Percentiles rank a stretch among this genome's conserved stretches.
These are phyloP conservation scores for Ursus arctos DNA, from an alignment of 2,113 vertebrate species.

Conservation along the genomic window DNA sequence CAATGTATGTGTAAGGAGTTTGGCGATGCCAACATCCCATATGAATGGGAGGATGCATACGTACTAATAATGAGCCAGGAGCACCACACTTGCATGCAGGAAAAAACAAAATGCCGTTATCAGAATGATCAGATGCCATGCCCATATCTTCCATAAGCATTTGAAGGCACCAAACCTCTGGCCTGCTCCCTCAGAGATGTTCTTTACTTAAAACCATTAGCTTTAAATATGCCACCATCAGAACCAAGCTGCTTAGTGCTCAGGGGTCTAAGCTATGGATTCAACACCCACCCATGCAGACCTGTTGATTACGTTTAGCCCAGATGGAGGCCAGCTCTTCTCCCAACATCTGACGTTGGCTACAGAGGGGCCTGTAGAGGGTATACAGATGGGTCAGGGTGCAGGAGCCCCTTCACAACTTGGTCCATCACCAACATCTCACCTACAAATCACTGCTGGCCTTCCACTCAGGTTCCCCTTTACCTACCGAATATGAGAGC, in stretches of 20 bases:
- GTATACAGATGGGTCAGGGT: background rate
- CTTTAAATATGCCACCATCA: background rate
- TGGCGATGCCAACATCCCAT: background rate
- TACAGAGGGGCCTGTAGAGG: background rate
- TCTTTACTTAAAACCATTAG: background rate
- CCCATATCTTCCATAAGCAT: background rate
- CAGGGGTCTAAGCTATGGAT: background rate
- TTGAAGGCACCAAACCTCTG: background rate
- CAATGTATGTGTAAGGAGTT: rapidly evolving
- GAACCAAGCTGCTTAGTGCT: background rate
- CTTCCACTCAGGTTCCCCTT: background rate
- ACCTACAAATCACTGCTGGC: background rate
- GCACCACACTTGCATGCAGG: background rate
- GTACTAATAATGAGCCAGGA: background rate
- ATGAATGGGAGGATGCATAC: background rate
- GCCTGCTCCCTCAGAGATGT: background rate
- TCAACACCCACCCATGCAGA: background rate
- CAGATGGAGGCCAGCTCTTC: background rate
- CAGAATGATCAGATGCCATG: background rate
- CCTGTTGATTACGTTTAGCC: background rate
- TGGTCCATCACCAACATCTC: background rate
- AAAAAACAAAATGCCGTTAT: background rate
- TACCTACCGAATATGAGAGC: background rate
- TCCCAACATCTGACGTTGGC: background rate
- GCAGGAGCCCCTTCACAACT: background rate